Conservation (phyloP, 1,140 invertebrate genomes). For the Leptinotarsa lineolata region DNA sequence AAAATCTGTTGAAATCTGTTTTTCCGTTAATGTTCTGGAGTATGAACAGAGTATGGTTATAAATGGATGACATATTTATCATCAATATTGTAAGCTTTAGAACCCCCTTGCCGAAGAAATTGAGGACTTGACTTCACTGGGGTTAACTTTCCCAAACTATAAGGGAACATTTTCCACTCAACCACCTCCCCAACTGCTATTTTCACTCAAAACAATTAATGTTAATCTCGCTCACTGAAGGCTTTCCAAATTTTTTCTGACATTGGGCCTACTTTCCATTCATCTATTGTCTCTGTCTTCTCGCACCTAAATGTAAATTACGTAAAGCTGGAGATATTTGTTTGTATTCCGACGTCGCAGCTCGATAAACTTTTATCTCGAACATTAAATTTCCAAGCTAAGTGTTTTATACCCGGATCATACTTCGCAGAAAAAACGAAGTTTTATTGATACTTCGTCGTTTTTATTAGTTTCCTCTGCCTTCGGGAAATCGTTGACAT, state of each 20-base stretch:
- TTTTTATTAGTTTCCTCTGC: slow-evolving; percentile 9
- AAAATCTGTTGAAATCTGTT: no score
- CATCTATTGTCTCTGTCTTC: background rate
- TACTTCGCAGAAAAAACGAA: slow-evolving; percentile 9
- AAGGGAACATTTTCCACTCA: no score
- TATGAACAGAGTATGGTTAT: no score
- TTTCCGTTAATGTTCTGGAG: no score
- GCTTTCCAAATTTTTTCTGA: background rate
- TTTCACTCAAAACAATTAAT: no score
- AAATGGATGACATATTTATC: no score
- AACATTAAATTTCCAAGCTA: slow-evolving; percentile 17
- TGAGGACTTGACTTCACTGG: no score
- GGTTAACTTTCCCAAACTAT: no score
- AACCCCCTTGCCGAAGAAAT: no score
- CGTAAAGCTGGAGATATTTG: slow-evolving; percentile 11
- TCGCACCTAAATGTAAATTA: slow-evolving; percentile 10
- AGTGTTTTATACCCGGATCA: slow-evolving; percentile 10
- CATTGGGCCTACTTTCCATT: background rate
- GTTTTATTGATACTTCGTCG: slow-evolving; percentile 19
- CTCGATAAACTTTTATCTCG: slow-evolving; percentile 2
- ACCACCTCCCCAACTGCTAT: no score
- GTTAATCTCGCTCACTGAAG: no score
- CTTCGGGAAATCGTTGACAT: slow-evolving; percentile 13
- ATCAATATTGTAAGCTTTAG: no score
- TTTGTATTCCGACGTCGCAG: background rate